A percentile compares a stretch with the other conserved stretches of the same genome.
Evolutionary conservation across 2,113 vertebrate species (phyloP).

Genomic region (Chionodraco myersi): DNA sequence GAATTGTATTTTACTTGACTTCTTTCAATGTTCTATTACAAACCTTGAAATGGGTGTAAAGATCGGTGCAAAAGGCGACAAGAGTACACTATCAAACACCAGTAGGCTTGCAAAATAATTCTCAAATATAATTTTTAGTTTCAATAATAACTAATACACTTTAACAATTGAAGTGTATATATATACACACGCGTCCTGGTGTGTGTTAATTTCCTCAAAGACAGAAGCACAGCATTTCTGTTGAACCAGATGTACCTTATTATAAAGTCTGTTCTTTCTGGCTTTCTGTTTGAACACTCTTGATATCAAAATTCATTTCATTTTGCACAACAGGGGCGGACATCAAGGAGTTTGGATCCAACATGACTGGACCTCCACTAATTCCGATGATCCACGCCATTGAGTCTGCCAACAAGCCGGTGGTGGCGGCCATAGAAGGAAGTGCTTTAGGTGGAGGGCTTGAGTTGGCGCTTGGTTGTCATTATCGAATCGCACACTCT

Average conservation of each 20-base stretch:
- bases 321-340: constrained; percentile 86
- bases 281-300: neutral
- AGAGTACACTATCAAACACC: too few relatives aligned
- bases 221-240: neutral
- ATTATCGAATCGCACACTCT: constrained; percentile 90
- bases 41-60: neutral
- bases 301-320: neutral
- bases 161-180: too few relatives aligned
- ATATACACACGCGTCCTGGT: neutral
- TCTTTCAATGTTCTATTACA: neutral
- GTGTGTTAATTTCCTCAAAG: neutral
- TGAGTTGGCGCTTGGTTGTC: constrained; percentile 92
- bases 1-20: neutral
- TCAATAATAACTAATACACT: neutral
- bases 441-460: constrained; percentile 91
- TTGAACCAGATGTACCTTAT: neutral
- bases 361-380: constrained; percentile 33
- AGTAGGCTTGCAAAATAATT: neutral
- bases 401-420: constrained; percentile 86
- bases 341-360: constrained; percentile 81
- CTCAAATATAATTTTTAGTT: neutral
- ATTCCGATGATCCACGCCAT: constrained; percentile 82
- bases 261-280: neutral
- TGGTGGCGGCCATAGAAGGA: constrained; percentile 93
- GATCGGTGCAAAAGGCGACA: too few relatives aligned